Evolutionary conservation across 2,797 vertebrate genomes (phyloP).

Genomic region (Rhyacichthys aspro): DNA sequence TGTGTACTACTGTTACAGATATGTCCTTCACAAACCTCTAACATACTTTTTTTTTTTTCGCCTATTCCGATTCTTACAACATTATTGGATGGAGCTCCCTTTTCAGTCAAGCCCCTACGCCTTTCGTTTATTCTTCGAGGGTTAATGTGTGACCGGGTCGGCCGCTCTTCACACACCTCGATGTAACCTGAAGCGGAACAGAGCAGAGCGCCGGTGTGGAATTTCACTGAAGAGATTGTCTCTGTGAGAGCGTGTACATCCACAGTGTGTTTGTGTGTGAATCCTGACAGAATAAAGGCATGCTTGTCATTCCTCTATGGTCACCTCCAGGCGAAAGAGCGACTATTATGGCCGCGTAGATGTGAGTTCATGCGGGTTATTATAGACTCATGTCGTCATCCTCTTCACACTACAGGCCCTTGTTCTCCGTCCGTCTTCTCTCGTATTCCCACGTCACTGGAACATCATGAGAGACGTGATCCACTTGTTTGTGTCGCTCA

Average conservation of each 20-base stretch:
- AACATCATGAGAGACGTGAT: constrained; percentile 16
- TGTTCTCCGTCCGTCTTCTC: constrained; percentile 29
- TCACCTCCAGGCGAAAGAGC: constrained; percentile 23
- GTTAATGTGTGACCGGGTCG: constrained; percentile 17
- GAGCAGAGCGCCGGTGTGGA: constrained; percentile 55
- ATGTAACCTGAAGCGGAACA: constrained; percentile 54
- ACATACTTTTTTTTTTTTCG: no score
- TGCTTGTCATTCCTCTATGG: constrained; percentile 2
- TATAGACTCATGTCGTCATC: constrained; percentile 23
- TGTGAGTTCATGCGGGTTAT: constrained; percentile 36
- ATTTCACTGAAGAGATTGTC: constrained; percentile 47
- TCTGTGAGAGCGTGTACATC: constrained; percentile 5
- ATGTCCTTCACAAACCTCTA: not conserved
- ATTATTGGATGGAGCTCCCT: not conserved
- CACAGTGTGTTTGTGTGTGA: constrained; percentile 12
- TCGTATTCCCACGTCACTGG: constrained; percentile 21
- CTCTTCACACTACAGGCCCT: constrained; percentile 32
- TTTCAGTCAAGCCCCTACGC: constrained; percentile 3
- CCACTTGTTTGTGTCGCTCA: constrained; percentile 3
- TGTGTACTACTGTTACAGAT: no score
- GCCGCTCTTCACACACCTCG: constrained; percentile 17
- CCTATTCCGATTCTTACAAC: not conserved
- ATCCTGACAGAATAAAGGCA: constrained; percentile 3
- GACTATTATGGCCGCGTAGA: constrained; percentile 26
- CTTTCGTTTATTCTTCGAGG: constrained; percentile 17